Evolutionary conservation across 1,140 invertebrate species (phyloP).

Genomic region (Prorops nasuta): DNA sequence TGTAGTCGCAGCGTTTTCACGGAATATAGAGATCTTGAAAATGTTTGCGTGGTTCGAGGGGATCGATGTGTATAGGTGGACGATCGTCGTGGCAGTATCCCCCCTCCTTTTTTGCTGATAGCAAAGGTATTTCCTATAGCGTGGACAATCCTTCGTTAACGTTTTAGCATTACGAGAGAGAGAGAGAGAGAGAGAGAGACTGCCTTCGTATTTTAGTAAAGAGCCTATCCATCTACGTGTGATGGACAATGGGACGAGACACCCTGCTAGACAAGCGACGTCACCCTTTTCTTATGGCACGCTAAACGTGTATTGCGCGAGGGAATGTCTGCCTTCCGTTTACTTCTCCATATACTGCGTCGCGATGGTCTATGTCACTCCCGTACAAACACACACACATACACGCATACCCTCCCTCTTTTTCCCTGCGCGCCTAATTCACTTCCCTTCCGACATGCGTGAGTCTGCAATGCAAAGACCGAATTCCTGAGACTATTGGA

Average conservation of each 20-base stretch:
- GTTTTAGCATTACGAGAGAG: background rate
- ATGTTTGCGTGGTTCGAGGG: too few species aligned
- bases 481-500: too few species aligned
- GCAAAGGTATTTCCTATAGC: too few species aligned
- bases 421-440: background rate
- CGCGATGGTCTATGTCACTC: background rate
- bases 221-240: conserved; percentile 32
- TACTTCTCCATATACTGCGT: background rate
- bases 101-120: too few species aligned
- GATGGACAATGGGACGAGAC: conserved; percentile 34
- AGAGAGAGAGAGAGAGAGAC: conserved; percentile 16
- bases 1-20: too few species aligned
- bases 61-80: too few species aligned
- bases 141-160: too few species aligned
- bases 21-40: too few species aligned
- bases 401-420: background rate
- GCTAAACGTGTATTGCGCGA: background rate
- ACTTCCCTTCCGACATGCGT: too few species aligned
- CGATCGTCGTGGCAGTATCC: too few species aligned
- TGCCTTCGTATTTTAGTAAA: conserved; percentile 35
- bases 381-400: too few species aligned
- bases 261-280: conserved; percentile 26
- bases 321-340: conserved; percentile 5
- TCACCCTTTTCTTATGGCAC: conserved; percentile 25
- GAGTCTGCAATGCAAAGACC: too few species aligned